These are phyloP conservation scores for Colius striatus DNA, from an alignment of 2,113 vertebrate genomes.

Conservation along the genomic window DNA sequence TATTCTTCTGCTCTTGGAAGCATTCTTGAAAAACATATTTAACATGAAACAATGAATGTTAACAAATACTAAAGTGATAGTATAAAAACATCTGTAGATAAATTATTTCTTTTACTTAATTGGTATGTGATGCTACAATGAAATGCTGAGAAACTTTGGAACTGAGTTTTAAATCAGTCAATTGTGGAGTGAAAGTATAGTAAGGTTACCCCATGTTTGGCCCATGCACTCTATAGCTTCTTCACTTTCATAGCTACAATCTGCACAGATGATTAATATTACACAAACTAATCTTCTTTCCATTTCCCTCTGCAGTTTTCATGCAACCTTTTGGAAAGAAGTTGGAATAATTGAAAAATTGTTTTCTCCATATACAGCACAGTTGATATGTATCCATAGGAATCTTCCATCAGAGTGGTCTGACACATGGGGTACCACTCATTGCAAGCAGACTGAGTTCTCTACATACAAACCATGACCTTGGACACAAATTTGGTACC, in stretches of 20 bases:
- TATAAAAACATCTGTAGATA: not conserved
- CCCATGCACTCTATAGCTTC: not conserved
- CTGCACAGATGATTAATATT: not conserved
- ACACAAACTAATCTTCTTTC: not conserved
- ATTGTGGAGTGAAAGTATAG: not conserved
- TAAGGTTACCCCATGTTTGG: not conserved
- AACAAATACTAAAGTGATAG: not conserved
- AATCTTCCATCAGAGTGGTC: not conserved
- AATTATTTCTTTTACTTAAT: constrained; percentile 31
- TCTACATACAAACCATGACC: too few relatives aligned
- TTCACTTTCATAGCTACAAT: not conserved
- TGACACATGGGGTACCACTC: not conserved
- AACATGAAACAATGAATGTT: not conserved
- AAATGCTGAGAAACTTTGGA: not conserved
- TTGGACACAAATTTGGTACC: not conserved
- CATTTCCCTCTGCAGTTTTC: not conserved
- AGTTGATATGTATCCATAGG: not conserved
- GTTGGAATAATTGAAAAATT: not conserved
- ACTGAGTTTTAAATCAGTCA: not conserved
- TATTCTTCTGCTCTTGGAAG: constrained; percentile 8
- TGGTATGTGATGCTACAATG: not conserved
- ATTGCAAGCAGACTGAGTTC: rapidly evolving
- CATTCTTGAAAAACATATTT: not conserved
- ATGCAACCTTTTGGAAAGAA: not conserved
- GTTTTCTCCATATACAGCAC: not conserved